Percentiles rank a stretch among this genome's conserved stretches.
Evolutionary conservation across 2,113 vertebrate genomes (phyloP).

Genomic region (Hydrochoerus hydrochaeris): DNA sequence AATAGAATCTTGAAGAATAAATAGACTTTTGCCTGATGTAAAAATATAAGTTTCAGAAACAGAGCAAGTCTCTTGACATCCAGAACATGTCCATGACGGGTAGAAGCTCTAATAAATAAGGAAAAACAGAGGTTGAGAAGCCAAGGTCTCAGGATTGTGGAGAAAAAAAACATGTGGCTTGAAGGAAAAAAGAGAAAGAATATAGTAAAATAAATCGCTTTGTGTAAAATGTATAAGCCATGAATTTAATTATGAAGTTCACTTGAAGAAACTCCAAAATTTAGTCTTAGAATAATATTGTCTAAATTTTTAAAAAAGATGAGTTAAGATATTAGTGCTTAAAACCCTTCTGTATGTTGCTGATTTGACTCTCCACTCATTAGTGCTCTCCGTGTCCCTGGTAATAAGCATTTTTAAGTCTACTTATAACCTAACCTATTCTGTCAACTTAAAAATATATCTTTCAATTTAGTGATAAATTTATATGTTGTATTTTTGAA

Average conservation of each 20-base stretch:
- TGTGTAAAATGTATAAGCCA: background rate
- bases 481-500: background rate
- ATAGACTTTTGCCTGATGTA: background rate
- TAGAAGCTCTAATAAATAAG: background rate
- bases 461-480: background rate
- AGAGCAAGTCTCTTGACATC: background rate
- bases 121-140: background rate
- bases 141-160: background rate
- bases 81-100: background rate
- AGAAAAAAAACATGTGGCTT: background rate
- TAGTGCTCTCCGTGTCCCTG: background rate
- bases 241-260: background rate
- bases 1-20: conserved; percentile 18
- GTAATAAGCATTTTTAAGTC: background rate
- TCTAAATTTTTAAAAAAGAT: background rate
- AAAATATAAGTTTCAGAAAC: conserved; percentile 10
- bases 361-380: background rate
- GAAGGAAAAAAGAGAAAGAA: background rate
- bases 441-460: background rate
- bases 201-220: background rate
- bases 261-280: background rate
- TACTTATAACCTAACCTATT: background rate
- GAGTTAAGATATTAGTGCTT: background rate
- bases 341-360: background rate
- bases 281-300: background rate